Conservation (phyloP, 2,888 invertebrate genomes). For the Dexiosoma caninum region DNA sequence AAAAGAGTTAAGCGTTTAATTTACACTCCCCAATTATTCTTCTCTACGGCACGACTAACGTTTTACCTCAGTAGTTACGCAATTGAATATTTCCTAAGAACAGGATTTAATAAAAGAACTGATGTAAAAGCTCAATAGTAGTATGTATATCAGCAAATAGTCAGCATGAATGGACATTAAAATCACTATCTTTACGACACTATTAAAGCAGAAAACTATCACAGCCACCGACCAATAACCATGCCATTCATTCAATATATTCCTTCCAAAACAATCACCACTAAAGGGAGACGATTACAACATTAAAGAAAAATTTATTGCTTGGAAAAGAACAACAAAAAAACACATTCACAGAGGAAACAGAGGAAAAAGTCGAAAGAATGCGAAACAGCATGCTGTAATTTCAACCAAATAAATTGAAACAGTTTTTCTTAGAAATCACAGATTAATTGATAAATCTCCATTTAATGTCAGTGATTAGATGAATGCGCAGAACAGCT, state of each 20-base stretch:
- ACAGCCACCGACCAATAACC: neutral
- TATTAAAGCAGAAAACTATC: constrained; percentile 32
- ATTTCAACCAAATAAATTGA: constrained; percentile 36
- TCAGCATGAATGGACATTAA: constrained; percentile 26
- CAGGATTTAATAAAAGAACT: neutral
- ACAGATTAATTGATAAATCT: constrained; percentile 60
- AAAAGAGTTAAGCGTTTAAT: neutral
- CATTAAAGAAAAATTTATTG: constrained; percentile 53
- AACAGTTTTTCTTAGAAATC: constrained; percentile 43
- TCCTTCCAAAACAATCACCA: constrained; percentile 25
- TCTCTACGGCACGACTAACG: neutral
- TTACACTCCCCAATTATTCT: neutral
- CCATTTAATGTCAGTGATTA: constrained; percentile 50
- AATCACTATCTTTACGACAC: constrained; percentile 25
- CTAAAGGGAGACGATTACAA: constrained; percentile 44
- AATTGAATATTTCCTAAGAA: neutral
- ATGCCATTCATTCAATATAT: neutral
- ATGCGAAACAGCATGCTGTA: constrained; percentile 15
- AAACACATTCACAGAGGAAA: neutral
- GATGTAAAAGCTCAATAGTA: neutral
- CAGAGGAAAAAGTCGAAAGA: neutral
- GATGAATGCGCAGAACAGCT: constrained; percentile 15
- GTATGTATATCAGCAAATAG: constrained; percentile 10
- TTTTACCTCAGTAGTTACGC: neutral
- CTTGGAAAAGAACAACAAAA: constrained; percentile 20